These are phyloP conservation scores for Grus americana DNA, from an alignment of 2,113 vertebrate genomes.

Conservation along the genomic window DNA sequence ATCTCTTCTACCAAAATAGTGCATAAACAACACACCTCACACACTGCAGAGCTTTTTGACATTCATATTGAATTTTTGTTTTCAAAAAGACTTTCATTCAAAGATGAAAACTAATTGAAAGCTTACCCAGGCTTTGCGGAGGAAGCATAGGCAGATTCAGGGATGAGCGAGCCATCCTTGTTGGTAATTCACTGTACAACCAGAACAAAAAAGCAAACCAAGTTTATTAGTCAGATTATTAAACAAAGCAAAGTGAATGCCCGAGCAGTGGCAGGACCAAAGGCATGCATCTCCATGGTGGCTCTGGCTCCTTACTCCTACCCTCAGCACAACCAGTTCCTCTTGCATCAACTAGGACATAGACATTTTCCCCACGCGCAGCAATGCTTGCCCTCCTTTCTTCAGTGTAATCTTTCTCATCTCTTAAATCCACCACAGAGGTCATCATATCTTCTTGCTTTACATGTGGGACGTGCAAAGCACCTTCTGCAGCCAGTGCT, in stretches of 20 bases:
- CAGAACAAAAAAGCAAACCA: neutral
- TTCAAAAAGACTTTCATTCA: neutral
- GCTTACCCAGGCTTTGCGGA: neutral
- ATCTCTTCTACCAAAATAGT: neutral
- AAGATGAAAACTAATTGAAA: constrained; percentile 9
- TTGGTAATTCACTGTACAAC: neutral
- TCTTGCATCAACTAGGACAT: neutral
- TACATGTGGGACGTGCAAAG: neutral
- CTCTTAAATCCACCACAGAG: neutral
- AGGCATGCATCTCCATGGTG: neutral
- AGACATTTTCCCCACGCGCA: neutral
- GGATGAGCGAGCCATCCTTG: neutral
- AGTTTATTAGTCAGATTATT: neutral
- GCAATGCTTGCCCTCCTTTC: accelerated
- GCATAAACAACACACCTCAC: neutral
- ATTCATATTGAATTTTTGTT: neutral
- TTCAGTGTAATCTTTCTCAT: neutral
- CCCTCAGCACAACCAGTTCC: neutral
- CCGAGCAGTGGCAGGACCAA: neutral
- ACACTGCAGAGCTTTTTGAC: neutral
- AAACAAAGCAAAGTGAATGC: neutral
- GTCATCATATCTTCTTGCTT: neutral
- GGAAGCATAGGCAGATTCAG: neutral
- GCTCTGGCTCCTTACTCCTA: neutral
- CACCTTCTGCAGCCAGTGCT: neutral